Base-by-base conservation (phyloP, 1,140 invertebrate species). In the Dendroctonus valens region DNA sequence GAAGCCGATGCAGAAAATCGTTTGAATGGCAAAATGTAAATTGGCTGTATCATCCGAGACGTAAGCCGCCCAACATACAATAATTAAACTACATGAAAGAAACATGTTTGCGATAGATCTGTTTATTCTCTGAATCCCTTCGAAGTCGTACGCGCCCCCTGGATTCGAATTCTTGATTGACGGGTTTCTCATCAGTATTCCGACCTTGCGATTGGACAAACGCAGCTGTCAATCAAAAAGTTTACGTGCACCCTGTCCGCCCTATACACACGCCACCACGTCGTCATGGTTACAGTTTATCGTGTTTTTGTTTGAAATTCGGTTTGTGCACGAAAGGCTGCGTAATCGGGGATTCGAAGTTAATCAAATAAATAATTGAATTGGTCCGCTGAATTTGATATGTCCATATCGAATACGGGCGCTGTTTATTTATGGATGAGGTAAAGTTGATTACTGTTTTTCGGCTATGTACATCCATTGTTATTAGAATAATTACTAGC, bases 171-270 rank as follows among this genome's bases (percentile, higher is more conserved):
- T 26, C 51, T 60, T 71, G 70, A 71, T 71, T 71, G 70, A 71
- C 70, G 83, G 81, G 79, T 81, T 78, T 79, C 81, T 82, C 81
- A 83, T 83, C 79, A 84, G 83, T 83, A 85, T 85, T 81, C 83
- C 79, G 77, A 79, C 78, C 76, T 81, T 78, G 81, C 79, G 79
- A 82, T 81, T 81, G 81, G 83, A 81, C 82, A 82, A 81, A 81
- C 79, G 74, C 76, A 78, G 78, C 82, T 83, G 84, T 85, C 83
- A 85, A 83, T 86, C 83, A 84, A 81, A 78, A 76, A 75, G 72
- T 75, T 77, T 75, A 68, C 66, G 59, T 68, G 59, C 66, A 57
- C 41, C 38, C 59, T 39, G 42, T 63, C 66, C 66, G 66, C 65
- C 65, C 65, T 52, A 51, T 14, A 42, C 41, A 53, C 65, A 53